Percentiles rank a stretch among this genome's conserved stretches.
phyloP scores from a whole-genome alignment of 2,797 vertebrate genomes.

The Harpagifer antarcticus region DNA sequence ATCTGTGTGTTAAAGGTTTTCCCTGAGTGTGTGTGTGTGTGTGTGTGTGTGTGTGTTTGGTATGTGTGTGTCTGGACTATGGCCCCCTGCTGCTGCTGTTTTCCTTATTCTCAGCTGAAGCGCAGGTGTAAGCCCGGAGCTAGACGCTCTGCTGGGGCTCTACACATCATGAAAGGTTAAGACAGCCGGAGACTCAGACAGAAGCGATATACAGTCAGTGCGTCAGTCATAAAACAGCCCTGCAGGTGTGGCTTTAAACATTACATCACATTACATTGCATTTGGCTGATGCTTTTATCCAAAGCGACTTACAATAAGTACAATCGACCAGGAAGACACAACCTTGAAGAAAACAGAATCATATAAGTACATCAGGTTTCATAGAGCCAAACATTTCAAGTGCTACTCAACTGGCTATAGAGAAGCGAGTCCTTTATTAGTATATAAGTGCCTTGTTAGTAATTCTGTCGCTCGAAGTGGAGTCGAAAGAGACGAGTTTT shows the following conservation, averaged over 20 bases:
- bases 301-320: too few species aligned
- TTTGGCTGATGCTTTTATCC: too few species aligned
- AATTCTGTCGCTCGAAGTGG: too few species aligned
- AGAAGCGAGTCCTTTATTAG: too few species aligned
- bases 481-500: too few species aligned
- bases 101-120: constrained; percentile 52
- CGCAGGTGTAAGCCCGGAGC: constrained; percentile 72
- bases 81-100: constrained; percentile 70
- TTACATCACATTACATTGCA: too few species aligned
- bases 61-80: constrained; percentile 25
- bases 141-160: constrained; percentile 62
- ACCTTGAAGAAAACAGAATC: too few species aligned
- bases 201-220: constrained; percentile 46
- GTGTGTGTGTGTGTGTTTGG: constrained; percentile 26
- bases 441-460: too few species aligned
- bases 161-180: constrained; percentile 72
- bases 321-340: too few species aligned
- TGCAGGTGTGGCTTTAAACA: constrained; percentile 45
- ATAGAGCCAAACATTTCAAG: too few species aligned
- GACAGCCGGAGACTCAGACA: constrained; percentile 42
- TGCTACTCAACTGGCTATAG: too few species aligned
- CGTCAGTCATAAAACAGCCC: constrained; percentile 33
- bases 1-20: constrained; percentile 8
- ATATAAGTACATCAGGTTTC: too few species aligned
- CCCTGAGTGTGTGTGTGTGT: not conserved